Base-by-base conservation (phyloP, 1,140 invertebrate genomes). In the Saccostrea echinata region DNA sequence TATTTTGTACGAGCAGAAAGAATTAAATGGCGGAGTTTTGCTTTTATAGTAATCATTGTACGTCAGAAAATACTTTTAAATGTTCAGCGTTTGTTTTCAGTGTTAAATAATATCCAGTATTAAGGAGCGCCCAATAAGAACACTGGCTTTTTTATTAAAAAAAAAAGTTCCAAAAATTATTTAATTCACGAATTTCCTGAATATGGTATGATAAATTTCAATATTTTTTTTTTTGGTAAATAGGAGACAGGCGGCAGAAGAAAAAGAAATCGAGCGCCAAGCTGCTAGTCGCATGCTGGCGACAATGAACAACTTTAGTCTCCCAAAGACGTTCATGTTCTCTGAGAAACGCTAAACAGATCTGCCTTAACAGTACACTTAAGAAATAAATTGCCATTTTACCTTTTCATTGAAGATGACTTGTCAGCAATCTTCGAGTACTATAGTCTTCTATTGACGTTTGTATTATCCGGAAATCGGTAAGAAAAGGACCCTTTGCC, bases 221-320 rank as follows among this genome's bases (percentile, higher is more conserved):
- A 55, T 0, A 16, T 51, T 64, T 43, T 21, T 21, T 88, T 64
- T 82, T 90, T n/a, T n/a, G n/a, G n/a, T 95, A 97, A 96, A 43
- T 96, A 99, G 98, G 95, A 96, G 98, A 88, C 98, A 99, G 95
- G 99, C 98, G 16, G 98, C 98, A 0, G 98, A 99, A 95, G 98
- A 99, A 94, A 96, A 98, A 1, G 98, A 99, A 95, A 98, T 98
- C 0, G 98, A 99, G 94, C 96, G 98, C 83, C 98, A 99, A 95
- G 98, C 98, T 0, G 98, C 98, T 13, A 99, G 98, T 94, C 96
- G 98, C 84, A 96, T 99, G 92, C 98, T 99, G 30, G 96, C 99
- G 88, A 98, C 97, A 0, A 86, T 86, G 21, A 84, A 53, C n/a
- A 51, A 51, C 81, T 83, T 52, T 9, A 52, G 35, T 21, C n/a